Conservation (phyloP, 2,113 vertebrate genomes). For the Leptobrachium ailaonicum region DNA sequence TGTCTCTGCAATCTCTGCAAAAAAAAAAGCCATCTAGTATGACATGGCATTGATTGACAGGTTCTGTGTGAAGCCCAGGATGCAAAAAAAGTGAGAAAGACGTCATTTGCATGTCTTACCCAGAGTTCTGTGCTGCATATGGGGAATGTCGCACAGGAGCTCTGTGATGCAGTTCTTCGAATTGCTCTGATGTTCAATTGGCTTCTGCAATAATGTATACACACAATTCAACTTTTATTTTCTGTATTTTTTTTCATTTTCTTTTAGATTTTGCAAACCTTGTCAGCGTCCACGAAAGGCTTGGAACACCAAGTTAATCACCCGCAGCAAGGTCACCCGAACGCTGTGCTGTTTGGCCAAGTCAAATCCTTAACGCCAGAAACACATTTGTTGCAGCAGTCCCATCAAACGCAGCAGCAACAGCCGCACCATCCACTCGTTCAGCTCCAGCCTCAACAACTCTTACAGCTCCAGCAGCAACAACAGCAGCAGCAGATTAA, state of each 20-base stretch:
- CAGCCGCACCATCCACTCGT: conserved; percentile 72
- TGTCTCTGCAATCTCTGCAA: too few species aligned
- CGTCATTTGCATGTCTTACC: too few species aligned
- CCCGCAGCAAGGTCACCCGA: conserved; percentile 74
- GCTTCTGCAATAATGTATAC: too few species aligned
- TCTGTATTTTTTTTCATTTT: background rate
- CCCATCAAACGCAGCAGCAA: conserved; percentile 60
- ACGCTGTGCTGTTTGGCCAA: conserved; percentile 71
- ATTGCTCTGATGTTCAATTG: too few species aligned
- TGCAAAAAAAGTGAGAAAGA: too few species aligned
- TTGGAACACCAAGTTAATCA: conserved; percentile 82
- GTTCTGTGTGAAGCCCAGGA: too few species aligned
- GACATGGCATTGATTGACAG: too few species aligned
- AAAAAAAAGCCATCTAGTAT: too few species aligned
- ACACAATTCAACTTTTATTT: background rate
- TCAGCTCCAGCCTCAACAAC: conserved; percentile 75
- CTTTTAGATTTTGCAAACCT: conserved; percentile 85
- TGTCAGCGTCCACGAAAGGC: conserved; percentile 84
- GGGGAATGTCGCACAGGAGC: too few species aligned
- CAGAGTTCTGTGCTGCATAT: too few species aligned
- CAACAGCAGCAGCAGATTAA: conserved; percentile 69
- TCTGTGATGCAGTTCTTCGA: too few species aligned
- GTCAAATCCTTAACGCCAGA: conserved; percentile 72
- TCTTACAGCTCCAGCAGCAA: conserved; percentile 66
- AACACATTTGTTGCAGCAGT: conserved; percentile 71